Percentiles rank a stretch among this genome's conserved stretches.
Evolutionary conservation across 2,113 vertebrate species (phyloP).

Genomic region (Xenopus borealis): DNA sequence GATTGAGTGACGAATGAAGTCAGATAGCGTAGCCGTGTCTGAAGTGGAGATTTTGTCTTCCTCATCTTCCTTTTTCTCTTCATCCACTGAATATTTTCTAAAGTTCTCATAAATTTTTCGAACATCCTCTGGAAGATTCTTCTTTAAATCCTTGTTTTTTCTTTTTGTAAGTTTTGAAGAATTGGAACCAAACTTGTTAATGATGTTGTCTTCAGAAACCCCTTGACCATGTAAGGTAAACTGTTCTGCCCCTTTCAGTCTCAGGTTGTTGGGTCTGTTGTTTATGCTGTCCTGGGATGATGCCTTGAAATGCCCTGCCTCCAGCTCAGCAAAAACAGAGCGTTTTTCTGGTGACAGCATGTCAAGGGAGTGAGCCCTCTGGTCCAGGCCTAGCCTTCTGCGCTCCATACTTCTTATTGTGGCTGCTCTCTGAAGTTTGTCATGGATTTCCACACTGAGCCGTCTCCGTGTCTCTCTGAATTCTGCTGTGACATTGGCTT

Average conservation of each 20-base stretch:
- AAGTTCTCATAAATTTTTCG: slow-evolving; percentile 78
- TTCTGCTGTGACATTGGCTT: slow-evolving; percentile 91
- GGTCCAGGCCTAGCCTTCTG: slow-evolving; percentile 87
- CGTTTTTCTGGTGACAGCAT: slow-evolving; percentile 94
- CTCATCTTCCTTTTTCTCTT: slow-evolving; percentile 72
- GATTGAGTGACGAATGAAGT: slow-evolving; percentile 66
- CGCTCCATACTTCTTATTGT: slow-evolving; percentile 98
- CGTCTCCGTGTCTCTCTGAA: slow-evolving; percentile 91
- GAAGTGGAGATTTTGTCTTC: slow-evolving; percentile 75
- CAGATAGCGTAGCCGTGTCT: slow-evolving; percentile 72
- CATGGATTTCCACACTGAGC: slow-evolving; percentile 92
- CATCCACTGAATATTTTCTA: slow-evolving; percentile 72
- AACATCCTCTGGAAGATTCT: slow-evolving; percentile 81
- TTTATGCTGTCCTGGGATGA: slow-evolving; percentile 96
- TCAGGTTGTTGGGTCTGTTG: slow-evolving; percentile 89
- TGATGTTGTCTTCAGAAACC: slow-evolving; percentile 89
- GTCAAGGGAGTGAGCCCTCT: slow-evolving; percentile 93
- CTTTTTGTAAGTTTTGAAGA: slow-evolving; percentile 83
- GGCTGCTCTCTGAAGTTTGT: slow-evolving; percentile 92
- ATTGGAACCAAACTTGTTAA: slow-evolving; percentile 85
- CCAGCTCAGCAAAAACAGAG: slow-evolving; percentile 86
- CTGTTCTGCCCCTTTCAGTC: slow-evolving; percentile 75
- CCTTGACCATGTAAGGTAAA: slow-evolving; percentile 79
- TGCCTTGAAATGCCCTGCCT: slow-evolving; percentile 84
- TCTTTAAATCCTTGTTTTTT: slow-evolving; percentile 84